A percentile compares a stretch with the other conserved stretches of the same genome.
phyloP scores from a whole-genome alignment of 2,797 vertebrate species.

The Cichlasoma orientale region DNA sequence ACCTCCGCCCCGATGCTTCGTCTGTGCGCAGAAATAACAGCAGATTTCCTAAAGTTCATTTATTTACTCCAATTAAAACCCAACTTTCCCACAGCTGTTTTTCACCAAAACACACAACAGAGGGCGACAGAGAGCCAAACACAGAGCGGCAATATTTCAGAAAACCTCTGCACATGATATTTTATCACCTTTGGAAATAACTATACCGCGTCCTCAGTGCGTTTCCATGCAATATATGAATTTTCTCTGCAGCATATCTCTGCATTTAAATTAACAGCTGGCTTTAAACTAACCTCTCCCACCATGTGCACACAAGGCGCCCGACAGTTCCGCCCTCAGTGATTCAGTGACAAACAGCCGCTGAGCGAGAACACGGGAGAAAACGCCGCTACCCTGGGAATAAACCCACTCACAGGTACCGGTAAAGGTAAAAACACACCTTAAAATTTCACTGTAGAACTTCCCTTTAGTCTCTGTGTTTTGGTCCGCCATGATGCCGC shows the following conservation, averaged over 20 bases:
- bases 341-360: not conserved
- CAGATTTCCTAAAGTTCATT: accelerated
- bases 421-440: conserved; percentile 28
- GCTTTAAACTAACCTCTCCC: not conserved
- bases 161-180: not conserved
- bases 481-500: conserved; percentile 73
- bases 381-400: accelerated
- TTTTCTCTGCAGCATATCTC: not conserved
- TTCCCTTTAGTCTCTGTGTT: conserved; percentile 4
- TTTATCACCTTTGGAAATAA: not conserved
- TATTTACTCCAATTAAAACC: not conserved
- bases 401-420: accelerated
- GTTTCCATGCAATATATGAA: not conserved
- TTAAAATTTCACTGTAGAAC: conserved; percentile 66
- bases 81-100: not conserved
- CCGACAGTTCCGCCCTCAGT: not conserved
- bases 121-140: conserved; percentile 3
- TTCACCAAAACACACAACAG: conserved; percentile 6
- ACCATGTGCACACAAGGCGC: not conserved
- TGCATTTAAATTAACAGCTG: not conserved
- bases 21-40: not conserved
- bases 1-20: not conserved
- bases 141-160: not conserved
- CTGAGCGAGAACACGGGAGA: accelerated
- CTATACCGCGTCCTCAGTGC: accelerated